A percentile compares a stretch with the other conserved stretches of the same genome.
Evolutionary conservation across 2,113 vertebrate species (phyloP).

Genomic region (Nothocercus julius): DNA sequence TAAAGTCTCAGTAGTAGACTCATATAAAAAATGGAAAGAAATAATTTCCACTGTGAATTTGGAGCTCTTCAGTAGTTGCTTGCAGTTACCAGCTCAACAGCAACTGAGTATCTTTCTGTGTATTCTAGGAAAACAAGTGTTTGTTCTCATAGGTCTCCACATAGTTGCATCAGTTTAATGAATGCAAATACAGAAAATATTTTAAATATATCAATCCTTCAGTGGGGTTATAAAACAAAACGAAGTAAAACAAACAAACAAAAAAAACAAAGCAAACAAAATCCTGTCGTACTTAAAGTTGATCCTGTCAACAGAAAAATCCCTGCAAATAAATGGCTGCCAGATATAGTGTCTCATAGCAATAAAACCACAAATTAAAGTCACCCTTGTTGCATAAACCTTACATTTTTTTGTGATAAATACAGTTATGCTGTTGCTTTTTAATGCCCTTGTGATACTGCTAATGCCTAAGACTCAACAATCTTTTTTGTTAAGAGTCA

Average conservation of each 20-base stretch:
- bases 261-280: background rate
- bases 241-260: background rate
- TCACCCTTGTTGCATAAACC: background rate
- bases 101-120: background rate
- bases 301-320: background rate
- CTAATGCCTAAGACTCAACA: background rate
- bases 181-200: background rate
- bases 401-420: background rate
- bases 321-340: background rate
- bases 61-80: background rate
- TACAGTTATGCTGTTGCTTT: background rate
- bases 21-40: background rate
- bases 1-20: background rate
- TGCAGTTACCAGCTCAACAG: background rate
- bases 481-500: background rate
- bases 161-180: background rate
- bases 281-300: background rate
- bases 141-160: background rate
- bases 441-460: background rate
- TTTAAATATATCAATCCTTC: background rate
- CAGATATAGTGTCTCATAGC: background rate
- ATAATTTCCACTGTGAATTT: background rate
- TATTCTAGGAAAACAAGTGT: background rate
- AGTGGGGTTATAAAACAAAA: background rate
- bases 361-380: background rate